phyloP scores from a whole-genome alignment of 2,888 invertebrate genomes.

The Drosophila nr. perissopoda region DNA sequence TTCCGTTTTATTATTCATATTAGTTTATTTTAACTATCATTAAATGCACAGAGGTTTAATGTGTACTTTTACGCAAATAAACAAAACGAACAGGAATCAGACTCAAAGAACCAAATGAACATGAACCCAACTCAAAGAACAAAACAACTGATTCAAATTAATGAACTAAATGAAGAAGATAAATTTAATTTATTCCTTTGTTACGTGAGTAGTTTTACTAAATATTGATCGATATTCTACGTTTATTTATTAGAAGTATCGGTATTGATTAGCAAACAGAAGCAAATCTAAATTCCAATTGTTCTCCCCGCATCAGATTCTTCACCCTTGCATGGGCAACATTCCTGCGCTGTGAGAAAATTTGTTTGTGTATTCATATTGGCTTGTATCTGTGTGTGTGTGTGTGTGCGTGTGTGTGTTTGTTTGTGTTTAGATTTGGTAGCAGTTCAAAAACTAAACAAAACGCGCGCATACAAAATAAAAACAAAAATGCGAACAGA shows the following conservation, averaged over 20 bases:
- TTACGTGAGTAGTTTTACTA: not conserved
- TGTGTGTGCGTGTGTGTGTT: not conserved
- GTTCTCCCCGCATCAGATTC: conserved; percentile 4
- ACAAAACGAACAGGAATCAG: no score
- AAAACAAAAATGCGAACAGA: conserved; percentile 68
- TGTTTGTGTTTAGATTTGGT: conserved; percentile 40
- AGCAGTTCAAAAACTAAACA: conserved; percentile 66
- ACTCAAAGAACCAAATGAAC: no score
- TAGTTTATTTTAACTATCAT: no score
- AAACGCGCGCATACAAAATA: conserved; percentile 70
- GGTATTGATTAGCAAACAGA: not conserved
- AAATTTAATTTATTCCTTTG: not conserved
- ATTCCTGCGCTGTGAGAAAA: conserved; percentile 61
- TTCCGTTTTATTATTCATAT: no score
- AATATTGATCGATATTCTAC: not conserved
- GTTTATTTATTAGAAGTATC: not conserved
- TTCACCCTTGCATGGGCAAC: conserved; percentile 49
- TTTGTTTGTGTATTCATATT: conserved; percentile 33
- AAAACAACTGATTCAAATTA: not conserved
- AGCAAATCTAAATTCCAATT: not conserved
- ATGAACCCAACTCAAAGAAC: no score
- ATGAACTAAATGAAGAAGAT: not conserved
- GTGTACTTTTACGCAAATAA: no score
- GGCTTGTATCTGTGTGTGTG: not conserved
- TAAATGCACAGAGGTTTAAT: no score